Conservation (phyloP, 2,797 vertebrate genomes). For the Spinibarbus caldwelli region DNA sequence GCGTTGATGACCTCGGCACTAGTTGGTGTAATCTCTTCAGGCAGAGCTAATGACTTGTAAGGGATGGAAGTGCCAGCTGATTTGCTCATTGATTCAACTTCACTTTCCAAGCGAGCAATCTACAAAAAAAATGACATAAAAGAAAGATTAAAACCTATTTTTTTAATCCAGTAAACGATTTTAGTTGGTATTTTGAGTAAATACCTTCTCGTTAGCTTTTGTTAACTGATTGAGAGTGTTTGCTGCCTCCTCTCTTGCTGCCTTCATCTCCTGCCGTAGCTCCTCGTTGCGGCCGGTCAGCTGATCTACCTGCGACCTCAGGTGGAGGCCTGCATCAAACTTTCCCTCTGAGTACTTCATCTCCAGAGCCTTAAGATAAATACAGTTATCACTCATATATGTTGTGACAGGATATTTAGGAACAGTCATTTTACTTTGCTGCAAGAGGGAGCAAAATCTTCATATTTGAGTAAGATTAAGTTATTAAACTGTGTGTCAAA, state of each 20-base stretch:
- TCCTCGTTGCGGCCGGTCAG: slow-evolving; percentile 92
- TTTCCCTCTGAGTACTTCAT: slow-evolving; percentile 75
- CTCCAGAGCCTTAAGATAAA: slow-evolving; percentile 79
- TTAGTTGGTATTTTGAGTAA: background rate
- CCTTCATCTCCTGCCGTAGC: slow-evolving; percentile 86
- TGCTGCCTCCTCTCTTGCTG: slow-evolving; percentile 83
- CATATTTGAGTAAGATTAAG: background rate
- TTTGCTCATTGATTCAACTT: slow-evolving; percentile 76
- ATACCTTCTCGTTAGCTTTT: slow-evolving; percentile 83
- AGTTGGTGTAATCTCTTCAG: slow-evolving; percentile 83
- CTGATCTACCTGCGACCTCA: slow-evolving; percentile 89
- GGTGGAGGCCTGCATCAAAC: slow-evolving; percentile 75
- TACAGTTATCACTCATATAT: background rate
- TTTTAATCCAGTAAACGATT: background rate
- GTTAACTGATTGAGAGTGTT: slow-evolving; percentile 78
- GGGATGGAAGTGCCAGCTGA: slow-evolving; percentile 71
- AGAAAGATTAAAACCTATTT: background rate
- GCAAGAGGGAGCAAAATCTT: background rate
- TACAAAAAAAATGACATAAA: slow-evolving; percentile 62
- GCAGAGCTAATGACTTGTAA: slow-evolving; percentile 82
- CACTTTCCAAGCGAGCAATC: slow-evolving; percentile 83
- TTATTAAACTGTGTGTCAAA: background rate
- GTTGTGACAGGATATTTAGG: background rate
- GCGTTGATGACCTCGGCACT: slow-evolving; percentile 87
- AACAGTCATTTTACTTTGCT: background rate